Evolutionary conservation across 2,797 vertebrate species (phyloP), one percentile per base, ranked within the genome.

Genomic region (Manis javanica): DNA sequence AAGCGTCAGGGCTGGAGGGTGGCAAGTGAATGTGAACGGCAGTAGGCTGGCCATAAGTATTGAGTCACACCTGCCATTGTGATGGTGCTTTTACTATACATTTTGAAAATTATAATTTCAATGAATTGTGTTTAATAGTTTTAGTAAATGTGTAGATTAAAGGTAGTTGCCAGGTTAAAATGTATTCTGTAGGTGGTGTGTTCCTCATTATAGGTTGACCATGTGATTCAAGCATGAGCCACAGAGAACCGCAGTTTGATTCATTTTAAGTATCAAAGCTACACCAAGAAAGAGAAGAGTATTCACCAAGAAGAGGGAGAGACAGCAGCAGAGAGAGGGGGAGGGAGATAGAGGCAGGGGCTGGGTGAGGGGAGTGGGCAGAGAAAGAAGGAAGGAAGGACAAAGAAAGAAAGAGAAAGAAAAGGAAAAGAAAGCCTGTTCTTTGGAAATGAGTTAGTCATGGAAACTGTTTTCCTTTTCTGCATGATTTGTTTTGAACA

Each of bases 31-130:
- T 42, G n/a, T 23, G 46, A 61, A 87, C 39, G 63, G 16, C 1
- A 0, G 9, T 37, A 13, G 14, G 46, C 63, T 39, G 61, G 53
- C 19, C 12, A 29, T 63, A 59, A 19, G 37, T 68, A 21, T 57
- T 78, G n/a, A 77, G 42, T 68, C 42, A 61, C 51, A 26, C 9
- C 26, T 59, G 10, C 11, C 2, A 29, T 66, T n/a, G 24, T 49
- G 13, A 34, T 64, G 57, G 23, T 78, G 51, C 19, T 78, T 84
- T 79, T 31, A 8, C 24, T 46, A 39, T 26, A 15, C 26, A 61
- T 63, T 87, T 91, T 10, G 37, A 91, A 96, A 86, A 51, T 49
- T 53, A 29, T 11, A 64, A 55, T 83, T 96, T 88, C 68, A 64
- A 24, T 72, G 19, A 91, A 24, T 77, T 63, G 18, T 34, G 12